Base-by-base conservation (phyloP, 2,797 vertebrate species). In the Coregonus ussuriensis region DNA sequence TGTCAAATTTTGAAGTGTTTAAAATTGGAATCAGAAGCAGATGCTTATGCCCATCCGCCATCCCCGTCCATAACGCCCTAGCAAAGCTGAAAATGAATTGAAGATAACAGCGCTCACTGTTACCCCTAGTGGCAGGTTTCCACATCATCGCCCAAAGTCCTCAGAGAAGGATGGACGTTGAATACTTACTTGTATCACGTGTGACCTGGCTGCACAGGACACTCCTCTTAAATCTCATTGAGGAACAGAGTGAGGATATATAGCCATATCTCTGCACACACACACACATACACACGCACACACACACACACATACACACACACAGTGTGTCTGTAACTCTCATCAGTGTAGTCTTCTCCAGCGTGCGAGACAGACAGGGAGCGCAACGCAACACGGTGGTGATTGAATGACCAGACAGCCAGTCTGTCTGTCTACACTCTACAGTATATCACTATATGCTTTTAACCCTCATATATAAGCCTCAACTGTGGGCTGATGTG, bases 371-470 rank as follows among this genome's bases (percentile, higher is more conserved):
- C 73, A 85, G 33, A 69, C 69, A 85, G 76, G 25, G 25, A 25
- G 25, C 25, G 25, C 25, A 25, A 25, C 25, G 25, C 25, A 25
- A 25, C 25, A 25, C 25, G 67, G 69, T 81, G 81, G 72, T 85
- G 84, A 88, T 69, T 70, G 35, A 71, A 79, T 54, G 76, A 84
- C 70, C 82, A 81, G 75, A 82, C 63, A n/a, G 77, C 74, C 74
- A 77, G 81, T 63, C 3, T 11, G 9, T 82, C 75, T 15, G 14
- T 14, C 53, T 18, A 41, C 7, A 2, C 41, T 9, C 9, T 47
- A 9, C 7, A 47, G 41, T 47, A 47, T 9, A 47, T 9, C 41
- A 47, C 41, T 11, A 54, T 54, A 47, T 9, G 41, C 41, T 47
- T 41, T 47, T 2, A 47, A 47, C 25, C 25, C 25, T 25, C 25